These are phyloP conservation scores for Meriones unguiculatus DNA, from an alignment of 2,113 vertebrate genomes.

Conservation along the genomic window DNA sequence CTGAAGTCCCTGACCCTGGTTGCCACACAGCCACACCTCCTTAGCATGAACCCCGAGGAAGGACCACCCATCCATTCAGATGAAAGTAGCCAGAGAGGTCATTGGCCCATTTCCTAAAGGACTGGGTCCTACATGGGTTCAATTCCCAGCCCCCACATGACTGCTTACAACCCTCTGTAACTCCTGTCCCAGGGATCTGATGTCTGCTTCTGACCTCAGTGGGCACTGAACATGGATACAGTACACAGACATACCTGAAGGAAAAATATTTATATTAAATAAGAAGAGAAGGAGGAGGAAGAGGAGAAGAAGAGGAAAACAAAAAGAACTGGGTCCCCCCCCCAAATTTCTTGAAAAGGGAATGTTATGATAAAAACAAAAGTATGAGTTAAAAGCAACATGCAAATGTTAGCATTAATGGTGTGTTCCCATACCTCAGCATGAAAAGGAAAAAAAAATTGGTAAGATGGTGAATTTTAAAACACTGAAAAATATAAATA, in stretches of 20 bases:
- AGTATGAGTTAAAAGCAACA: neutral
- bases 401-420: neutral
- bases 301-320: neutral
- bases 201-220: neutral
- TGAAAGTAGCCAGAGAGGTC: neutral
- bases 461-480: neutral
- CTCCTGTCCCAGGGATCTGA: neutral
- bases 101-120: neutral
- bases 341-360: neutral
- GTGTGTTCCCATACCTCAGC: neutral
- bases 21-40: too few species aligned
- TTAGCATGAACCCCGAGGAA: neutral
- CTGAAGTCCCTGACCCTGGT: neutral
- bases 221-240: neutral
- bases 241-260: neutral
- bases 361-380: neutral
- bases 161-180: neutral
- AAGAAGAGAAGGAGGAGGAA: neutral
- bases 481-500: neutral
- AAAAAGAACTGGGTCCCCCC: neutral
- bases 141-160: neutral
- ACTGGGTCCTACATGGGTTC: neutral
- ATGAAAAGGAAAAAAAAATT: neutral
- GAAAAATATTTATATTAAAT: neutral
- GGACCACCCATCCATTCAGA: neutral